phyloP scores from a whole-genome alignment of 1,140 invertebrate genomes.

The Drosophila triauraria region DNA sequence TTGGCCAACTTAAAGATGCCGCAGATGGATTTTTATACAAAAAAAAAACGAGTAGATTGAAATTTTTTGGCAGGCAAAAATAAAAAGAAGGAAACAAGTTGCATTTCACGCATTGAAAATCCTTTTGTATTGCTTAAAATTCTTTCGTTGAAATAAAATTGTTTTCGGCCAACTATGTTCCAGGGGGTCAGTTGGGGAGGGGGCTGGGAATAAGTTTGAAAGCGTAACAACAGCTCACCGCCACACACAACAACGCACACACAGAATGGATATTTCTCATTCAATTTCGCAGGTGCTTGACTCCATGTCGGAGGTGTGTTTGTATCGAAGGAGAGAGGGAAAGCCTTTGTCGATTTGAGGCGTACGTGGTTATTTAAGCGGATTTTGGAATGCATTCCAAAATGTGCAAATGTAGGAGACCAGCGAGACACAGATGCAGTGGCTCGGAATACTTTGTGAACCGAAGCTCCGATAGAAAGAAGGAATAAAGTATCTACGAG shows the following conservation, averaged over 20 bases:
- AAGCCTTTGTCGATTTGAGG: constrained; percentile 66
- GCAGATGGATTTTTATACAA: not conserved
- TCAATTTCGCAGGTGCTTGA: constrained; percentile 80
- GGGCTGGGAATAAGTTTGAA: constrained; percentile 58
- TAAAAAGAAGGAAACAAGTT: constrained; percentile 24
- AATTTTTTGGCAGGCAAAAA: constrained; percentile 16
- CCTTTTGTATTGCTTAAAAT: constrained; percentile 69
- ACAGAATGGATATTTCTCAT: constrained; percentile 76
- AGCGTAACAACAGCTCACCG: constrained; percentile 31
- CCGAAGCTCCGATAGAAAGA: not conserved
- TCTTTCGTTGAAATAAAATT: constrained; percentile 68
- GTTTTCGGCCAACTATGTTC: constrained; percentile 72
- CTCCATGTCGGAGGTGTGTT: constrained; percentile 49
- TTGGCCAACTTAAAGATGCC: constrained; percentile 4
- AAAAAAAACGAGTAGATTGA: constrained; percentile 6
- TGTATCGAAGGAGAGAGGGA: constrained; percentile 25
- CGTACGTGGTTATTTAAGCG: constrained; percentile 58
- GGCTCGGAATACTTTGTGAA: constrained; percentile 28
- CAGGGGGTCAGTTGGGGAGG: not conserved
- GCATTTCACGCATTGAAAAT: constrained; percentile 54
- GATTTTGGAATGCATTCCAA: constrained; percentile 46
- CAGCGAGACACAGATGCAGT: constrained; percentile 12
- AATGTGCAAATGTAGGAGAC: constrained; percentile 32
- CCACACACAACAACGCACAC: constrained; percentile 24
- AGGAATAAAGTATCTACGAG: not conserved